Percentiles rank a stretch among this genome's conserved stretches.
Evolutionary conservation across 1,140 invertebrate species (phyloP).

Genomic region (Drosophila ironensis): DNA sequence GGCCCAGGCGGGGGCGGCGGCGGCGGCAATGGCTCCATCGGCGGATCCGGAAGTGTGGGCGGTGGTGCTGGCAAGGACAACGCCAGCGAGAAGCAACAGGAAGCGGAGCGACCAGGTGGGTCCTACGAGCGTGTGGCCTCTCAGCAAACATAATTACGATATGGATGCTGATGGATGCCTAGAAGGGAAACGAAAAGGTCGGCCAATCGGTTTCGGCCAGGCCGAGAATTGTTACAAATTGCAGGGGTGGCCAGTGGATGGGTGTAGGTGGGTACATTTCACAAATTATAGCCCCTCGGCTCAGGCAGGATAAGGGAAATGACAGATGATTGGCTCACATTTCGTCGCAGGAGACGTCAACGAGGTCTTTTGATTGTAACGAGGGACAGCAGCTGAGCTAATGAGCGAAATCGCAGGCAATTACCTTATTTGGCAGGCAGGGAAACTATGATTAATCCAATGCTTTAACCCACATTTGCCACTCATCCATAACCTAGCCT

Average conservation of each 20-base stretch:
- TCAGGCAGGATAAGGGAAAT: slow-evolving; percentile 17
- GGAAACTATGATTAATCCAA: neutral
- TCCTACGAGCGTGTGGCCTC: slow-evolving; percentile 8
- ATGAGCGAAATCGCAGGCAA: slow-evolving; percentile 2
- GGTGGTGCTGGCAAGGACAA: slow-evolving; percentile 55
- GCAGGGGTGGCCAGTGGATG: slow-evolving; percentile 14
- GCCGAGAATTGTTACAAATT: slow-evolving; percentile 35
- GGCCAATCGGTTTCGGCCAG: slow-evolving; percentile 42
- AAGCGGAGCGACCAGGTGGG: slow-evolving; percentile 76
- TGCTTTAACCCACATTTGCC: neutral
- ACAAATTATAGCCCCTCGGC: slow-evolving; percentile 29
- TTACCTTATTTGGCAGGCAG: neutral
- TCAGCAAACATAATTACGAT: slow-evolving; percentile 27
- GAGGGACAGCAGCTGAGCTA: neutral
- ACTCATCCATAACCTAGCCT: neutral
- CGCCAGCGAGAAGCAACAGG: slow-evolving; percentile 64
- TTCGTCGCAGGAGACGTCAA: neutral
- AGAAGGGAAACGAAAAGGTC: neutral
- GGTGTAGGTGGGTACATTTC: neutral
- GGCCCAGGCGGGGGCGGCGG: slow-evolving; percentile 43
- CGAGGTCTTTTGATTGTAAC: slow-evolving; percentile 29
- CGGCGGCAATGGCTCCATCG: slow-evolving; percentile 14
- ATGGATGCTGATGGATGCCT: neutral
- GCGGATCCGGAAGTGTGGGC: slow-evolving; percentile 25
- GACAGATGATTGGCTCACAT: slow-evolving; percentile 21